Base-by-base conservation (phyloP, 2,113 vertebrate species). In the Pteruthius melanotis region DNA sequence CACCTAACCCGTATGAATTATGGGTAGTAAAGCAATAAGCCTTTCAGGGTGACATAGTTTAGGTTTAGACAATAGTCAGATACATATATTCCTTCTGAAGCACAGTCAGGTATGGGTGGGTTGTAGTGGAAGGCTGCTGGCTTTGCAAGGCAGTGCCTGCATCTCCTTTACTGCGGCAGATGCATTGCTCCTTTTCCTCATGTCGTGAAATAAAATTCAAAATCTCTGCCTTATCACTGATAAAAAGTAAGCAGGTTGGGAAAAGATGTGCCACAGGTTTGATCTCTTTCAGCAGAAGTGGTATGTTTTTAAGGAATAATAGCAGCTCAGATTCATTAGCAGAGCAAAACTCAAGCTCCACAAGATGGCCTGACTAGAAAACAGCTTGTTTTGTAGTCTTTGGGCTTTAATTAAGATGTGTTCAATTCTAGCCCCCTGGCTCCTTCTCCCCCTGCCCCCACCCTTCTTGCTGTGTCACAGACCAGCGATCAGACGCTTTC, bases 351-450 rank as follows among this genome's bases (percentile, higher is more conserved):
- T 96, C 96, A 96, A 97, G 95, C 97, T 87, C 92, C 39, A 9
- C 95, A 97, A 96, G 92, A 97, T 93, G 95, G 95, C 94, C 96
- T 97, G 98, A 97, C 96, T 98, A 66, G 96, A 98, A 98, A 98
- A 98, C 97, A 98, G 98, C 98, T 98, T 98, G 97, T 98, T 98
- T 98, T 98, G 97, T 98, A 98, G 98, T 98, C 98, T 98, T 95
- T 96, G 97, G 93, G 97, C 98, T 98, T 98, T 99, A 99, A 99
- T 99, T 99, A 99, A 99, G 98, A 99, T 96, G 76, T 98, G 98
- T 97, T 98, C 97, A 94, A 97, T 98, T 96, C 97, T 93, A 98
- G 96, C 95, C 97, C 97, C 94, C 96, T 95, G 82, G 93, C 95
- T 96, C 90, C 89, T 79, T 94, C 90, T 94, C 92, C 70, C 95